Evolutionary conservation across 2,888 invertebrate genomes (phyloP).

Genomic region (Dryococelus australis): DNA sequence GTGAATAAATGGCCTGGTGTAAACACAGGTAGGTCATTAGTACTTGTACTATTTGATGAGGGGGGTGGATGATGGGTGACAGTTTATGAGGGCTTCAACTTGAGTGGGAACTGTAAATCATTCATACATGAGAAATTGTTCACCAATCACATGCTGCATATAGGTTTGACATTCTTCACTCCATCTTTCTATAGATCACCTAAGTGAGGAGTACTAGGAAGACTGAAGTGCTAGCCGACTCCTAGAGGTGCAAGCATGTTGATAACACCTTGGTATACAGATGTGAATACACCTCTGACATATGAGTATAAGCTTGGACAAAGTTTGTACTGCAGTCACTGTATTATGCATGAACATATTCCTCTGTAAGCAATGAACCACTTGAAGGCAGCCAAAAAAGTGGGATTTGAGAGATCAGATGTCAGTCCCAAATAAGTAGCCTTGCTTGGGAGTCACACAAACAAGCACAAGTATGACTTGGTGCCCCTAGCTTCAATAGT

Average conservation of each 20-base stretch:
- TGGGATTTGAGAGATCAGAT: not conserved
- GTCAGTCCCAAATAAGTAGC: not conserved
- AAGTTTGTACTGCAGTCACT: not conserved
- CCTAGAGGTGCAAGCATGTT: not conserved
- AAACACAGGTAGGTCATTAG: constrained; percentile 2
- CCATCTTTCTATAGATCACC: constrained; percentile 55
- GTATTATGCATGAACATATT: not conserved
- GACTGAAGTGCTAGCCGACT: not conserved
- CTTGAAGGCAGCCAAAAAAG: not conserved
- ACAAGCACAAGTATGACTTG: not conserved
- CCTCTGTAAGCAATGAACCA: not conserved
- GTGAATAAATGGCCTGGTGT: too few relatives aligned
- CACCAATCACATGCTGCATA: constrained; percentile 49
- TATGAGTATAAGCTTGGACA: not conserved
- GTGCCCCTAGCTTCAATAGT: not conserved
- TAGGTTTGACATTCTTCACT: constrained; percentile 54
- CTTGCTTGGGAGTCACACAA: not conserved
- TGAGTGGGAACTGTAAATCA: constrained; percentile 50
- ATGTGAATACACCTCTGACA: constrained; percentile 50
- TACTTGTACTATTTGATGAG: constrained; percentile 40
- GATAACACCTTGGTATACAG: not conserved
- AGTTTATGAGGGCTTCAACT: constrained; percentile 53
- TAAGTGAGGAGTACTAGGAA: constrained; percentile 45
- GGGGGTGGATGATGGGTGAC: constrained; percentile 49
- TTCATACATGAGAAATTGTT: constrained; percentile 50